These are phyloP conservation scores for Odontamblyopus lacepedii DNA, from an alignment of 2,797 vertebrate species.

Conservation along the genomic window DNA sequence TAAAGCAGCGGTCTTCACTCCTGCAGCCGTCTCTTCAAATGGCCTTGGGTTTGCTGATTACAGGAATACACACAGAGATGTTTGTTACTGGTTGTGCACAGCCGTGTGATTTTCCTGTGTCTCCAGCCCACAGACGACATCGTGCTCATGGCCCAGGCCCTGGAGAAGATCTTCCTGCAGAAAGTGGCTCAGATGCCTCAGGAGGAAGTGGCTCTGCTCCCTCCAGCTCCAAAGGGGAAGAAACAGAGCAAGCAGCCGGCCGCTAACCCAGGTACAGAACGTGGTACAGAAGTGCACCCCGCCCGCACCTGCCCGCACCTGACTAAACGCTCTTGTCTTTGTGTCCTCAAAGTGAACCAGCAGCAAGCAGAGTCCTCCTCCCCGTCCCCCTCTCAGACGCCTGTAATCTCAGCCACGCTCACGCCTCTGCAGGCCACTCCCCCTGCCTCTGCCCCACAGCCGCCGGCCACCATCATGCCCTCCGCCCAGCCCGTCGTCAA, in stretches of 20 bases:
- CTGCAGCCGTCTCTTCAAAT: too few relatives aligned
- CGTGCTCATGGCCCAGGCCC: conserved; percentile 92
- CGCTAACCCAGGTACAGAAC: background rate
- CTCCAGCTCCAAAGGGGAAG: conserved; percentile 79
- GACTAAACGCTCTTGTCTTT: background rate
- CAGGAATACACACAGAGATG: too few relatives aligned
- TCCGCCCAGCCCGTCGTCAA: conserved; percentile 92
- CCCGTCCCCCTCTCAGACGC: conserved; percentile 86
- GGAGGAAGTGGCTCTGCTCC: conserved; percentile 86
- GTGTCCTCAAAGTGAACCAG: conserved; percentile 79
- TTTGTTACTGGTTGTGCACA: background rate
- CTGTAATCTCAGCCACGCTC: conserved; percentile 89
- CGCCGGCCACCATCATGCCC: conserved; percentile 84
- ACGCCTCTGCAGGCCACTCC: conserved; percentile 84
- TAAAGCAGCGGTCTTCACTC: too few relatives aligned
- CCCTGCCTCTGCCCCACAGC: conserved; percentile 73
- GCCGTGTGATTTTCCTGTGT: background rate
- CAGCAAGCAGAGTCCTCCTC: conserved; percentile 86
- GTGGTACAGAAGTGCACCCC: too few relatives aligned
- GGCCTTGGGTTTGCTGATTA: too few relatives aligned
- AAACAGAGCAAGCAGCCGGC: conserved; percentile 80
- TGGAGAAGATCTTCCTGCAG: conserved; percentile 94
- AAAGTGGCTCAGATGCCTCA: conserved; percentile 95
- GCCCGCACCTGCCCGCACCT: too few relatives aligned
- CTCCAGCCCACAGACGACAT: conserved; percentile 91